Evolutionary conservation across 2,113 vertebrate genomes (phyloP), one percentile per base, ranked within the genome.

Genomic region (Podilymbus podiceps): DNA sequence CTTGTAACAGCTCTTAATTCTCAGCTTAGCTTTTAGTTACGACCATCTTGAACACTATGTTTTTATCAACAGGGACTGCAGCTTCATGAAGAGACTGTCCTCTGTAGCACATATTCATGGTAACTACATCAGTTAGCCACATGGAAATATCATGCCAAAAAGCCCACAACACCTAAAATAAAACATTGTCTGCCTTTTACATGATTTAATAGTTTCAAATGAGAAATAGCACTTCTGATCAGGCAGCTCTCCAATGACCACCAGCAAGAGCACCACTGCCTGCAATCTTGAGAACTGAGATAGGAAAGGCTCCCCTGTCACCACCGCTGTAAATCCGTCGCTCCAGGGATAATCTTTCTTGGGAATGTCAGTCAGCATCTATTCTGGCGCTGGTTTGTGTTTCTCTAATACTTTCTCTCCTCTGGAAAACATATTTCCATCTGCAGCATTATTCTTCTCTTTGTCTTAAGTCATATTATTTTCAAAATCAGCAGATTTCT

Each of bases 401-500:
- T 60, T 81, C 47, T 84, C 38, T 73, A 81, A 60, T 76, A 62
- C 35, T 64, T 72, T 64, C 40, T 85, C 33, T 90, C 30, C 44
- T 52, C 55, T 6, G 4, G 64, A 96, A 94, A 78, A 94, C 2
- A 2, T 62, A 90, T 75, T 90, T 92, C 55, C 15, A 8, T 53
- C 52, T 79, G 73, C 20, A 89, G 27, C 22, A 33, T 79, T 81
- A 67, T 47, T 62, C 38, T 84, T 64, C 27, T 64, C 30, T 93
- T 93, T 93, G 31, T 88, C 71, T 93, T 79, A 81, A 87, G 93
- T 97, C 88, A 89, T 53, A 89, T 68, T 95, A 89, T 93, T 94
- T 94, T 95, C 49, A 85, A 66, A 97, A 91, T 87, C 81, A 89
- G 84, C 86, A 95, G 64, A 81, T 87, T 96, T 96, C 90, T 81